Evolutionary conservation across 2,113 vertebrate species (phyloP).

Genomic region (Coptodon bakossiorum): DNA sequence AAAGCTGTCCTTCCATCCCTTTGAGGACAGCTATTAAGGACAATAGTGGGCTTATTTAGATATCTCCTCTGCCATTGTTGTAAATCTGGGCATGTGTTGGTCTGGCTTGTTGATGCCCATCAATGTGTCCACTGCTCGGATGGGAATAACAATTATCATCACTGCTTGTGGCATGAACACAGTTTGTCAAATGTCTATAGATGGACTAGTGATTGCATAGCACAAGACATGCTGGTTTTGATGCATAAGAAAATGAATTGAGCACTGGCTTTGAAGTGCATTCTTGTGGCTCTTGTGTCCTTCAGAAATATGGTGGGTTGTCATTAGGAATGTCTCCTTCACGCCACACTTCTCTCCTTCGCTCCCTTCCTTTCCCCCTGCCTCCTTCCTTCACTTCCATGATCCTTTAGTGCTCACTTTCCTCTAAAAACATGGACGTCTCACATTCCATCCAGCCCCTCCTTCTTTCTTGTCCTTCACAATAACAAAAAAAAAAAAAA

Average conservation of each 20-base stretch:
- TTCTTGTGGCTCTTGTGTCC: conserved; percentile 75
- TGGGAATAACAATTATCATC: conserved; percentile 84
- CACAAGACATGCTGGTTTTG: conserved; percentile 67
- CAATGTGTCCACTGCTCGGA: conserved; percentile 76
- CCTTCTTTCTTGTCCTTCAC: conserved; percentile 24
- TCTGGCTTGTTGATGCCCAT: conserved; percentile 74
- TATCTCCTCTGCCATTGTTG: conserved; percentile 61
- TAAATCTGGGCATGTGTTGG: conserved; percentile 75
- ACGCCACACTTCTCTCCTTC: conserved; percentile 45
- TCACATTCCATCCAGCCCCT: not conserved
- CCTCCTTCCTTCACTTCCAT: conserved; percentile 12
- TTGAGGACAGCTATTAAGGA: conserved; percentile 49
- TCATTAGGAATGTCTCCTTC: conserved; percentile 61
- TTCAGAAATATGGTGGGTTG: conserved; percentile 71
- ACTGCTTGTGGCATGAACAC: conserved; percentile 74
- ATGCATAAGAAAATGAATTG: conserved; percentile 81
- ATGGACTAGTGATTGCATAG: conserved; percentile 80
- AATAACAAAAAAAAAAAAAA: conserved; percentile 7
- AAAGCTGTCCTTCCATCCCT: conserved; percentile 33
- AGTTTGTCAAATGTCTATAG: conserved; percentile 82
- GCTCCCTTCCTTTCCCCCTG: not conserved
- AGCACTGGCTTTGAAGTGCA: conserved; percentile 72
- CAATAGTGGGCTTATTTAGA: conserved; percentile 67
- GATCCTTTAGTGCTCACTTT: conserved; percentile 24
- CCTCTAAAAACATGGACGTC: conserved; percentile 17